Percentiles rank a stretch among this genome's conserved stretches.
phyloP scores from a whole-genome alignment of 2,888 invertebrate genomes.

The Caprella mutica region DNA sequence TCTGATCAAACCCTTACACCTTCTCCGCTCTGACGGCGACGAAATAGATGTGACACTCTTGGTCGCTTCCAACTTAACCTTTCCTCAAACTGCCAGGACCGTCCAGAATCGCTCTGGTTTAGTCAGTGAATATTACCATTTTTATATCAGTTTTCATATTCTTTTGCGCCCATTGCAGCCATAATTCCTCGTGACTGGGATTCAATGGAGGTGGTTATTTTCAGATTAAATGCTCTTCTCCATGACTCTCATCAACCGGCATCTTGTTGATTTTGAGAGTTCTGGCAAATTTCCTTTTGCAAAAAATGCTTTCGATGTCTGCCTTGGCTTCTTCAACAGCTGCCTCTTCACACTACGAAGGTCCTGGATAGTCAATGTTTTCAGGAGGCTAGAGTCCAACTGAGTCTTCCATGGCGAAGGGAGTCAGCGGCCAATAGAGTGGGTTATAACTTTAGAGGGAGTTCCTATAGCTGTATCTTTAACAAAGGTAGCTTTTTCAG shows the following conservation, averaged over 20 bases:
- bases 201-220: neutral
- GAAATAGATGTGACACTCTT: neutral
- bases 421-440: neutral
- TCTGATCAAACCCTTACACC: neutral
- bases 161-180: neutral
- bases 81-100: neutral
- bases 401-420: neutral
- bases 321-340: neutral
- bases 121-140: neutral
- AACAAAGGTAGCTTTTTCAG: neutral
- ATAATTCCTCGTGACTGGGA: neutral
- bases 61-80: neutral
- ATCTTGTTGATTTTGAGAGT: neutral
- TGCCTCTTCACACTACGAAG: neutral
- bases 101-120: neutral
- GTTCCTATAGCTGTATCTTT: neutral
- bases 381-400: neutral
- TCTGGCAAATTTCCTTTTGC: neutral
- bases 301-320: neutral
- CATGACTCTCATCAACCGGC: neutral
- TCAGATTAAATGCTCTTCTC: neutral
- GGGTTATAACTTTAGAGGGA: neutral
- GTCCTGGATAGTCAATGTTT: neutral
- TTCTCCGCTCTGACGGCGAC: neutral
- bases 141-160: neutral